Evolutionary conservation across 2,797 vertebrate genomes (phyloP).

Genomic region (Liasis olivaceus): DNA sequence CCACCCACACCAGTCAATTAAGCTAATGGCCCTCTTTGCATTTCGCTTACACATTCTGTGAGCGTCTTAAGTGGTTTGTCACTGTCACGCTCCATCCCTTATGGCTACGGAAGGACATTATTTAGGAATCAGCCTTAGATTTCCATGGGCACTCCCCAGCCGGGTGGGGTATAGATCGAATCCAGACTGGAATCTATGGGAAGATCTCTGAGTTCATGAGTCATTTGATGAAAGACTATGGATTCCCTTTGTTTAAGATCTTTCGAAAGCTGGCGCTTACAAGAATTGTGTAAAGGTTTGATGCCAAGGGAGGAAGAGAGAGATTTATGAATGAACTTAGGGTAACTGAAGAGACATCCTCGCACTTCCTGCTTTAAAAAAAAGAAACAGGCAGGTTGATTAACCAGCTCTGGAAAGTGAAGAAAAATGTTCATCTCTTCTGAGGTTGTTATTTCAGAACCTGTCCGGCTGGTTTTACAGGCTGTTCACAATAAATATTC

Average conservation of each 20-base stretch:
- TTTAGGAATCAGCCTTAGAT: neutral
- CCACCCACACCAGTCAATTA: neutral
- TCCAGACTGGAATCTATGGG: accelerated
- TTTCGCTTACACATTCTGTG: neutral
- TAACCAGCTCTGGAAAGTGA: too few species aligned
- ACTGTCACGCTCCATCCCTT: neutral
- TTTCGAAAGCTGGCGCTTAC: neutral
- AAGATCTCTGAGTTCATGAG: neutral
- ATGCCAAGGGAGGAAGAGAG: neutral
- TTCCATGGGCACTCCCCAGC: neutral
- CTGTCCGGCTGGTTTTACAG: neutral
- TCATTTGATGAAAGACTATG: neutral
- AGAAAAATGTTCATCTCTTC: neutral
- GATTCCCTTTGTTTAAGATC: neutral
- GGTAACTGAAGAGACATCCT: neutral
- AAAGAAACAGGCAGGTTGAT: neutral
- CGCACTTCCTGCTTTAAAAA: neutral
- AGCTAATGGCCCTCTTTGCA: neutral
- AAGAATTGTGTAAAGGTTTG: neutral
- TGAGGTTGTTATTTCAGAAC: neutral
- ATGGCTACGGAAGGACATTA: neutral
- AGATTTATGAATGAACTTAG: neutral
- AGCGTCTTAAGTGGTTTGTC: neutral
- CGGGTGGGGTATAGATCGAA: neutral
- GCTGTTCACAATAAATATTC: neutral